Evolutionary conservation across 2,888 invertebrate genomes (phyloP).

Genomic region (Caenorhabditis auriculariae): DNA sequence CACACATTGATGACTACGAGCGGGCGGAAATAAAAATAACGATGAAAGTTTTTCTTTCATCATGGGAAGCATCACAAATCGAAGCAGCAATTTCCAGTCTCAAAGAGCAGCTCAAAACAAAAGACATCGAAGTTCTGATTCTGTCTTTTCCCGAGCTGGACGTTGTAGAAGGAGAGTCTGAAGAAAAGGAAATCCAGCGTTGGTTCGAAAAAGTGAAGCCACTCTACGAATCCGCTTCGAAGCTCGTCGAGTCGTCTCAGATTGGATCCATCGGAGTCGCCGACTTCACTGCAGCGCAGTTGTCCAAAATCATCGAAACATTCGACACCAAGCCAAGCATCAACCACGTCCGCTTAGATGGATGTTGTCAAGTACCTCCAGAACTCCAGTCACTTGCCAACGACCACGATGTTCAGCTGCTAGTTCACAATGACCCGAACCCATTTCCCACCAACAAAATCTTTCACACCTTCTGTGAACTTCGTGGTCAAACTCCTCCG

Average conservation of each 20-base stretch:
- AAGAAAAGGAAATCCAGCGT: conserved; percentile 33
- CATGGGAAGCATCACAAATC: conserved; percentile 46
- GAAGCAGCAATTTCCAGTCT: conserved; percentile 43
- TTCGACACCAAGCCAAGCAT: conserved; percentile 52
- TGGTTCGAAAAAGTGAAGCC: conserved; percentile 41
- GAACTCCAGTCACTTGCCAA: conserved; percentile 85
- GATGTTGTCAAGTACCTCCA: conserved; percentile 71
- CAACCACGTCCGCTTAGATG: conserved; percentile 58
- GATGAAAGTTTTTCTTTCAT: conserved; percentile 52
- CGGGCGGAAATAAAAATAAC: conserved; percentile 63
- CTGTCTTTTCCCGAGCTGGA: conserved; percentile 54
- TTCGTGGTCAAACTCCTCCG: conserved; percentile 14
- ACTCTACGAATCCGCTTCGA: conserved; percentile 40
- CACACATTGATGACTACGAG: conserved; percentile 54
- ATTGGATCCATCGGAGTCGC: conserved; percentile 59
- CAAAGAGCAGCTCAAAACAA: conserved; percentile 50
- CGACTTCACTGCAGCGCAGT: conserved; percentile 50
- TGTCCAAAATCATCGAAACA: conserved; percentile 32
- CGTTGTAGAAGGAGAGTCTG: conserved; percentile 42
- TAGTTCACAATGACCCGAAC: conserved; percentile 91
- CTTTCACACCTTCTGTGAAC: conserved; percentile 48
- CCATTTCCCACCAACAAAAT: conserved; percentile 59
- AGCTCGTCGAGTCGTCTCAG: conserved; percentile 45
- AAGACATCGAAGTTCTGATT: conserved; percentile 56
- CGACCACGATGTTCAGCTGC: conserved; percentile 82